Conservation (phyloP, 2,888 invertebrate species). For the Chirona hameri region DNA sequence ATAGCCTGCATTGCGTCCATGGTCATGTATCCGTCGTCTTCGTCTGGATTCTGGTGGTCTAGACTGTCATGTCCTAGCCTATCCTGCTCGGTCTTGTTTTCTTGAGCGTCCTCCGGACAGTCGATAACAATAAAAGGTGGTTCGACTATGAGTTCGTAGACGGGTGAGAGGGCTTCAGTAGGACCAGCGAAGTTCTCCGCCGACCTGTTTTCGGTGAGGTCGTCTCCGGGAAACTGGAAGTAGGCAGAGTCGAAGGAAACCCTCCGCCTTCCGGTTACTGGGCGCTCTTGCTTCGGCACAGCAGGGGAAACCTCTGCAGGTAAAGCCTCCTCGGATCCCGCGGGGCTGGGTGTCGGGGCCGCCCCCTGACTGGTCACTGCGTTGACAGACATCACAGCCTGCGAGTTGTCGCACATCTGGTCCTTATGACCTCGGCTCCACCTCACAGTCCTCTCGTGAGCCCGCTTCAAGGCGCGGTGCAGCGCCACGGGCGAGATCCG, state of each 20-base stretch:
- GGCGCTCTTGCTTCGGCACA: no score
- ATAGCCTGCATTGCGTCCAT: background rate
- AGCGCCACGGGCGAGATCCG: background rate
- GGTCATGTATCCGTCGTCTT: background rate
- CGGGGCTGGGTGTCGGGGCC: no score
- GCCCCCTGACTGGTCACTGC: background rate
- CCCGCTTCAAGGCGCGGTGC: background rate
- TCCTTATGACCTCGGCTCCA: background rate
- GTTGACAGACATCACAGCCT: background rate
- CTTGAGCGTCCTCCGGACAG: background rate
- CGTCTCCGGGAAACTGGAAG: no score
- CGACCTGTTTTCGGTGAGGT: no score
- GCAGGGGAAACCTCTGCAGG: no score
- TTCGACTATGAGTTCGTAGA: background rate
- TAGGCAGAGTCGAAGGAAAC: no score
- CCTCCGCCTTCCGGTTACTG: no score
- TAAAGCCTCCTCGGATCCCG: no score
- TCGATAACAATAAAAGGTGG: background rate
- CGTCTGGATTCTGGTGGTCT: background rate
- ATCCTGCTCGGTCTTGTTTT: background rate
- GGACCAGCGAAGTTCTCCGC: background rate
- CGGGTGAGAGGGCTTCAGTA: background rate
- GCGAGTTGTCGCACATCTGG: background rate
- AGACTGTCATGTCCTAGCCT: background rate
- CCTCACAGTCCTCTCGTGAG: background rate